These are phyloP conservation scores for Melanocharis versteri DNA, from an alignment of 2,113 vertebrate genomes.

Conservation along the genomic window DNA sequence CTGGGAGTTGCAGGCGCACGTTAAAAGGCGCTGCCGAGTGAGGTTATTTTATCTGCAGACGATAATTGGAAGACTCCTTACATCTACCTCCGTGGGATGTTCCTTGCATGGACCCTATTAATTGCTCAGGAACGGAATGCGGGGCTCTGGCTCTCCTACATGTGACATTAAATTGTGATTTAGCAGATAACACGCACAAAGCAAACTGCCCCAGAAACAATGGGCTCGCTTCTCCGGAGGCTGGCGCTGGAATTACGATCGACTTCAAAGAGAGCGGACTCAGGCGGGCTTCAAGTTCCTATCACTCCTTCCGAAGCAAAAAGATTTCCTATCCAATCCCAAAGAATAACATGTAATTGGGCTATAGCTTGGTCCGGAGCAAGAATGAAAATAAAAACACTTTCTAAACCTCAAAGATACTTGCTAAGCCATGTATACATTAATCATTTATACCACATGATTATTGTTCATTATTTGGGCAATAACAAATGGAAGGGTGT, in stretches of 20 bases:
- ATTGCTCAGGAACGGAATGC: not conserved
- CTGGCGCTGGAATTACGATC: conserved; percentile 5
- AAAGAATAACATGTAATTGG: conserved; percentile 56
- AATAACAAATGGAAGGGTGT: conserved; percentile 83
- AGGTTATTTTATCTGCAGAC: not conserved
- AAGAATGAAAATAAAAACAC: conserved; percentile 78
- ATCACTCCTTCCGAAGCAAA: not conserved
- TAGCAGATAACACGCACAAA: conserved; percentile 20
- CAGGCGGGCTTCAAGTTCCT: not conserved
- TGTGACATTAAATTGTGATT: conserved; percentile 37
- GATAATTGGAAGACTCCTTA: not conserved
- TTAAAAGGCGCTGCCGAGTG: not conserved
- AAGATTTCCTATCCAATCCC: conserved; percentile 6
- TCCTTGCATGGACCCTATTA: not conserved
- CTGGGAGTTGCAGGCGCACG: not conserved
- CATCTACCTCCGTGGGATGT: not conserved
- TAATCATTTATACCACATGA: conserved; percentile 83
- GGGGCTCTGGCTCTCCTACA: not conserved
- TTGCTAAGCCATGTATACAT: conserved; percentile 77
- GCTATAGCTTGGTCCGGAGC: conserved; percentile 39
- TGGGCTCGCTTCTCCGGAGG: not conserved
- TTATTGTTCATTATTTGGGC: conserved; percentile 80
- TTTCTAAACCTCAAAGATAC: conserved; percentile 77
- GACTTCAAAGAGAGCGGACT: not conserved
- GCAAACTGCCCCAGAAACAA: conserved; percentile 40